phyloP scores from a whole-genome alignment of 2,797 vertebrate species.

The Ptychobarbus kaznakovi region DNA sequence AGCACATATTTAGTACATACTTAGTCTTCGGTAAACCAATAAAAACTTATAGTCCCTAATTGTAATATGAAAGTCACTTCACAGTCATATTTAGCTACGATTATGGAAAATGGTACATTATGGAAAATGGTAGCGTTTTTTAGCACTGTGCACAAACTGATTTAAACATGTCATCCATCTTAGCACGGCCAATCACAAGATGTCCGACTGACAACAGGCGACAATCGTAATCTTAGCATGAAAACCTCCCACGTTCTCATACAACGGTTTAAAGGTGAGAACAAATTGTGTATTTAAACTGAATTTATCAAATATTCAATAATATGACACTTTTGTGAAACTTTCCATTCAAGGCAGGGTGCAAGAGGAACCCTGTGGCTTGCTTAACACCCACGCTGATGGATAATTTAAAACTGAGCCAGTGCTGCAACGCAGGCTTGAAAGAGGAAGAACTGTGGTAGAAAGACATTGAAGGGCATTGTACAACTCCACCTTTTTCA shows the following conservation, averaged over 20 bases:
- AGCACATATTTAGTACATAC: background rate
- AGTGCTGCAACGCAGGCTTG: slow-evolving; percentile 41
- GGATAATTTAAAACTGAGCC: slow-evolving; percentile 65
- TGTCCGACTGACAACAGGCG: background rate
- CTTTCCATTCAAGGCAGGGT: slow-evolving; percentile 56
- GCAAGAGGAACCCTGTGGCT: slow-evolving; percentile 63
- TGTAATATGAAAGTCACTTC: background rate
- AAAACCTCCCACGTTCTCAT: slow-evolving; percentile 13
- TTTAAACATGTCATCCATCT: background rate
- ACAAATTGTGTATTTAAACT: slow-evolving; percentile 2
- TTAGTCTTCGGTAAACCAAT: background rate
- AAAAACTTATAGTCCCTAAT: background rate
- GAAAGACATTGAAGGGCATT: slow-evolving; percentile 50
- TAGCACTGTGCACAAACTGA: background rate
- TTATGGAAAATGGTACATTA: background rate
- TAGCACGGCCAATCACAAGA: slow-evolving; percentile 11
- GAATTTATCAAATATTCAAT: slow-evolving; percentile 45
- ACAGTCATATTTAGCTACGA: background rate
- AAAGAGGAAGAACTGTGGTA: slow-evolving; percentile 65
- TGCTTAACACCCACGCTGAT: slow-evolving; percentile 59
- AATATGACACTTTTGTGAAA: slow-evolving; percentile 43
- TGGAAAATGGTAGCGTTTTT: background rate
- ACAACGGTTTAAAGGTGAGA: background rate
- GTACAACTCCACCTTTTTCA: slow-evolving; percentile 29
- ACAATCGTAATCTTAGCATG: background rate